These are phyloP conservation scores for Propithecus coquereli DNA, from an alignment of 2,113 vertebrate genomes.

Conservation along the genomic window DNA sequence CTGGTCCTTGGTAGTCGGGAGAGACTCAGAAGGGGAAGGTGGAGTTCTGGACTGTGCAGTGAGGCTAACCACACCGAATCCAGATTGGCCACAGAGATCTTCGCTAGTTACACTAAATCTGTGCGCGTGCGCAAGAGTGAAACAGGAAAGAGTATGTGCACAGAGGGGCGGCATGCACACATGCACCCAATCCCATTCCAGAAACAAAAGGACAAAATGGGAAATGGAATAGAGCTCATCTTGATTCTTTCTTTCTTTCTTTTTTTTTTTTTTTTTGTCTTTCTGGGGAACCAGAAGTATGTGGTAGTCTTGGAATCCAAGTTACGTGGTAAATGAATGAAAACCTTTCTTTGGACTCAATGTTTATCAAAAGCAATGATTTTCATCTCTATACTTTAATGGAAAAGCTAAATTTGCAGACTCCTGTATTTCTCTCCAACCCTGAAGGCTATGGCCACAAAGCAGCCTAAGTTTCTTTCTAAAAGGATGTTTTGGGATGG, in stretches of 20 bases:
- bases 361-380: not conserved
- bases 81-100: not conserved
- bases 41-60: accelerated
- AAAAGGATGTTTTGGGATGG: not conserved
- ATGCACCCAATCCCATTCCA: not conserved
- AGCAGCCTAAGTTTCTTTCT: not conserved
- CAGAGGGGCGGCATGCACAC: no score
- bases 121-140: not conserved
- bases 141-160: no score
- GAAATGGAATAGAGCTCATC: not conserved
- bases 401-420: not conserved
- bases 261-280: no score
- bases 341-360: not conserved
- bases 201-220: accelerated
- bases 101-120: accelerated
- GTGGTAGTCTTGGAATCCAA: not conserved
- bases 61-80: not conserved
- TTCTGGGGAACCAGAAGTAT: not conserved
- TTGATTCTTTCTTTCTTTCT: not conserved
- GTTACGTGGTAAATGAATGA: accelerated
- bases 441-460: not conserved
- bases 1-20: not conserved
- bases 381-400: not conserved
- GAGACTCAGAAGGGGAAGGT: accelerated
- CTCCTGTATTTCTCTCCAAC: accelerated